A percentile compares a stretch with the other conserved stretches of the same genome.
Evolutionary conservation across 1,140 invertebrate genomes (phyloP).

Genomic region (Sinella curviseta): DNA sequence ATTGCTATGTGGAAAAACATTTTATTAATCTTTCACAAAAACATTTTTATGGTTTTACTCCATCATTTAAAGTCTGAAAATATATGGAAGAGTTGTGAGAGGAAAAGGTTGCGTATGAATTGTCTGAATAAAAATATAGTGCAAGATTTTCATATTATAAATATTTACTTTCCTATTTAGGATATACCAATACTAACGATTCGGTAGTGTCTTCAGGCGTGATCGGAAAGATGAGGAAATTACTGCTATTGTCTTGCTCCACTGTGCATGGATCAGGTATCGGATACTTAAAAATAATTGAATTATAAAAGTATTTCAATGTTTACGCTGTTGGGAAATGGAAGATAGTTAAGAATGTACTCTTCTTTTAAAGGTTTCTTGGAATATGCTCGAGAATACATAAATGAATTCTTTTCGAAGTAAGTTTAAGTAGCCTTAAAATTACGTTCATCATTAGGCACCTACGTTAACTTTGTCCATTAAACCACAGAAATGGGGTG

Average conservation of each 20-base stretch:
- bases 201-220: background rate
- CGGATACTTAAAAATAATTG: background rate
- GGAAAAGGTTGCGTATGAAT: too few species aligned
- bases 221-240: conserved; percentile 53
- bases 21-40: too few species aligned
- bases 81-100: too few species aligned
- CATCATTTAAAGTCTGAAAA: too few species aligned
- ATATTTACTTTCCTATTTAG: too few species aligned
- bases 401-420: conserved; percentile 65
- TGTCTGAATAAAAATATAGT: too few species aligned
- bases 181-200: too few species aligned
- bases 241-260: conserved; percentile 70
- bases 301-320: background rate
- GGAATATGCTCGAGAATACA: conserved; percentile 67
- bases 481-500: conserved; percentile 63
- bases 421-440: conserved; percentile 53
- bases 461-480: conserved; percentile 41
- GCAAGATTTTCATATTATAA: too few species aligned
- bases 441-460: conserved; percentile 27
- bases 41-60: too few species aligned
- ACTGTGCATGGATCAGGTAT: conserved; percentile 64
- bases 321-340: too few species aligned
- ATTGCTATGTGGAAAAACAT: too few species aligned
- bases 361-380: conserved; percentile 55
- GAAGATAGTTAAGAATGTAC: too few species aligned